Base-by-base conservation (phyloP, 2,888 invertebrate genomes). In the Aphodius granarius region DNA sequence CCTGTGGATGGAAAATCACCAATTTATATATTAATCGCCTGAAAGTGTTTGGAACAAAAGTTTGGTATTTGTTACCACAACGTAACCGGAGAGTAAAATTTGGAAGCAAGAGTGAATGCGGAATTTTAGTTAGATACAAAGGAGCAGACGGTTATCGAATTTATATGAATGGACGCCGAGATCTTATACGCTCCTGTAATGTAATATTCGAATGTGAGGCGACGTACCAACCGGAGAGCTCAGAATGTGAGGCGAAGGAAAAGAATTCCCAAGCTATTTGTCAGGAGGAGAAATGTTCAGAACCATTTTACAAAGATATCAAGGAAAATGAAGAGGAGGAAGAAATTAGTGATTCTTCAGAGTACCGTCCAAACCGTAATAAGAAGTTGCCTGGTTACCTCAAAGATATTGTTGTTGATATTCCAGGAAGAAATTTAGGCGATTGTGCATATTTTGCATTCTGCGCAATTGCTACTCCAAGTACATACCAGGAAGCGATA, bases 61-160 rank as follows among this genome's bases (percentile, higher is more conserved):
- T n/a, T n/a, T n/a, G n/a, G n/a, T 65, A 65, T 65, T 16, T 65
- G 16, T 19, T 65, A 16, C 65, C 65, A n/a, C 15, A 65, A 65
- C 5, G 3, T 65, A 9, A 65, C 19, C 65, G 65, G 19, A 9
- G 19, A 65, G 15, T 19, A 65, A 65, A 65, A 65, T 65, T 65
- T 16, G 65, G 65, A n/a, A n/a, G n/a, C 2, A 65, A 65, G 19
- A 65, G 65, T 19, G 70, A 70, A 70, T 15, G 23, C 9, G 79
- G 81, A n/a, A 74, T 79, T 75, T 74, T 83, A 5, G 79, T 80
- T 15, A 80, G 81, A n/a, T 81, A 82, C 71, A 79, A 81, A 77
- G 78, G 78, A 20, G 78, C 81, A 22, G 79, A 80, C 65, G 76
- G 79, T 0, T 82, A 80, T 74, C 72, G 79, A 63, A 76, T 82